Evolutionary conservation across 2,113 vertebrate species (phyloP).

Genomic region (Sturnus vulgaris): DNA sequence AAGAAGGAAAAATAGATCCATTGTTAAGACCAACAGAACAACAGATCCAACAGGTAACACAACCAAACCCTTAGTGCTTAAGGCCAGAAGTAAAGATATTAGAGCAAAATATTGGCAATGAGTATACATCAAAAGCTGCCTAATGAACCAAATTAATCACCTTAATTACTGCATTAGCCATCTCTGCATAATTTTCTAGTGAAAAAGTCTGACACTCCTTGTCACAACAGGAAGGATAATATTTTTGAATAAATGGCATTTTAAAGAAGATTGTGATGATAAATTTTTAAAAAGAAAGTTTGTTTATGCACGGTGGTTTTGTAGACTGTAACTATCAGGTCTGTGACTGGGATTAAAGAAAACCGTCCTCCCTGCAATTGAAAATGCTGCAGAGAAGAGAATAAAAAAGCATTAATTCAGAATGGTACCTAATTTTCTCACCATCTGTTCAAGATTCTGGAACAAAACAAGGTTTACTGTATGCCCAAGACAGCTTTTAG

Average conservation of each 20-base stretch:
- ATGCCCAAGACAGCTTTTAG: neutral
- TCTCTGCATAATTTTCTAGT: neutral
- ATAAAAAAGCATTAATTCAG: neutral
- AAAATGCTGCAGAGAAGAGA: neutral
- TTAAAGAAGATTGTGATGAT: neutral
- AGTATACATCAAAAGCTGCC: neutral
- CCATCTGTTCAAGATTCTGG: conserved; percentile 25
- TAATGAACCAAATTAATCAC: conserved; percentile 18
- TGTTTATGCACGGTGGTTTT: neutral
- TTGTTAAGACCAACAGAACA: neutral
- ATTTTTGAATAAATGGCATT: neutral
- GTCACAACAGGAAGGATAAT: neutral
- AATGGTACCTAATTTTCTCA: conserved; percentile 16
- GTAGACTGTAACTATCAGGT: neutral
- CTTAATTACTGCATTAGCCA: conserved; percentile 8
- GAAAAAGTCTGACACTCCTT: neutral
- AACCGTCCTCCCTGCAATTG: neutral
- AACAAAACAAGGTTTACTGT: neutral
- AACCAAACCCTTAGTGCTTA: neutral
- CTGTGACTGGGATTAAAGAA: neutral
- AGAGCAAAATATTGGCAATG: neutral
- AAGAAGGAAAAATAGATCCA: neutral
- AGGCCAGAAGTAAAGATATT: neutral
- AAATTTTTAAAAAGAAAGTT: neutral
- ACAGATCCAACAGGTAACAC: neutral